These are phyloP conservation scores for Nerophis ophidion DNA, from an alignment of 2,113 vertebrate genomes.

Conservation along the genomic window DNA sequence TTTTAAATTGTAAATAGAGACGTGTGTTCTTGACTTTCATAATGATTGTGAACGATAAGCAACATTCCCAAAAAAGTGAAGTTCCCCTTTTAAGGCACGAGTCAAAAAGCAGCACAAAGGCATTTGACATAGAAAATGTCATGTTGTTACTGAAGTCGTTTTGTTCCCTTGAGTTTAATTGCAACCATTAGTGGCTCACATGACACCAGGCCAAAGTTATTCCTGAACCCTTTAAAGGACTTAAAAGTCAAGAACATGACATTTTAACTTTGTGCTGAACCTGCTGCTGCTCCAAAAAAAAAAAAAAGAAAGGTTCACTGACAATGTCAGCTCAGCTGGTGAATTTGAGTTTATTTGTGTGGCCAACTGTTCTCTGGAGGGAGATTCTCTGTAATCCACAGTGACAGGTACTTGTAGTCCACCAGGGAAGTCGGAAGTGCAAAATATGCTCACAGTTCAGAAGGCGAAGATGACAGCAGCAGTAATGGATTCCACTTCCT, in stretches of 20 bases:
- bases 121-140: background rate
- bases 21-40: too few species aligned
- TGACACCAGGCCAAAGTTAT: slow-evolving; percentile 4
- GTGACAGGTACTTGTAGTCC: slow-evolving; percentile 50
- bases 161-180: slow-evolving; percentile 5
- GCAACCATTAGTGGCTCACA: slow-evolving; percentile 8
- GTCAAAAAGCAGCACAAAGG: background rate
- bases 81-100: too few species aligned
- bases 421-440: slow-evolving; percentile 22
- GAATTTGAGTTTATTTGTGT: slow-evolving; percentile 32
- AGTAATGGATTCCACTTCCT: background rate
- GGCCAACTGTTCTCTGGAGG: slow-evolving; percentile 35
- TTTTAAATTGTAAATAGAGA: too few species aligned
- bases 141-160: slow-evolving; percentile 3
- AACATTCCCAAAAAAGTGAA: too few species aligned
- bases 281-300: background rate
- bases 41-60: too few species aligned
- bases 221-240: background rate
- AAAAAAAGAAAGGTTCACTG: background rate
- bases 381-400: slow-evolving; percentile 42
- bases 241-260: slow-evolving; percentile 10
- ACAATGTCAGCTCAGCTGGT: slow-evolving; percentile 42
- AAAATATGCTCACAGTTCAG: slow-evolving; percentile 4
- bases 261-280: slow-evolving; percentile 14
- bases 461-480: background rate